Conservation (phyloP, 30 jellyfish, hydroid and myxozoan species). For the Cassiopea andromeda region DNA sequence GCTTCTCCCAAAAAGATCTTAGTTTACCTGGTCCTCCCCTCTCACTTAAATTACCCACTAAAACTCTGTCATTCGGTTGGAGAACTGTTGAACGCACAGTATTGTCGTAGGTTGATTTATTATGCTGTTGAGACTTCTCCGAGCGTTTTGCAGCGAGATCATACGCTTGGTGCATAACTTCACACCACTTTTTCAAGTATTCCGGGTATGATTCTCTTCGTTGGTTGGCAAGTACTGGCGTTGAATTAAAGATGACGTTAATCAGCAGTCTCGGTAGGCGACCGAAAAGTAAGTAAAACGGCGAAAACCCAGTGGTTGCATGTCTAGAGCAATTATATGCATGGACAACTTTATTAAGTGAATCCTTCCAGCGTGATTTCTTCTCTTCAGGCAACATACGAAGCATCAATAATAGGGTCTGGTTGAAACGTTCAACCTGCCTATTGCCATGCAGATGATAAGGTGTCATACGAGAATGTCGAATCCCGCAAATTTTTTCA, state of each 20-base stretch:
- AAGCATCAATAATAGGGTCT: slow-evolving; percentile 18
- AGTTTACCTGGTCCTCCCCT: slow-evolving; percentile 49
- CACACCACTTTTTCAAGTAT: slow-evolving; percentile 31
- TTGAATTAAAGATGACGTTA: slow-evolving; percentile 31
- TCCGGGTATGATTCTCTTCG: neutral
- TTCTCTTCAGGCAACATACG: slow-evolving; percentile 22
- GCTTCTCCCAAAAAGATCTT: slow-evolving; percentile 46
- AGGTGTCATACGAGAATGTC: slow-evolving; percentile 26
- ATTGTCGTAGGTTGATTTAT: neutral
- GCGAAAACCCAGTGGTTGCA: slow-evolving; percentile 53
- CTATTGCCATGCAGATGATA: slow-evolving; percentile 45
- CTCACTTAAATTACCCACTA: slow-evolving; percentile 2
- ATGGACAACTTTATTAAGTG: slow-evolving; percentile 24
- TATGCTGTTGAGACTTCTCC: neutral
- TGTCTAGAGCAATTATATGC: slow-evolving; percentile 55
- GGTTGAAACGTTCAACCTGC: slow-evolving; percentile 23
- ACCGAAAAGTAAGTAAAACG: slow-evolving; percentile 50
- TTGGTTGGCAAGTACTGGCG: neutral
- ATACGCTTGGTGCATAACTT: slow-evolving; percentile 50
- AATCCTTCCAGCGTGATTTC: slow-evolving; percentile 21
- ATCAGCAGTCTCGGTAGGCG: slow-evolving; percentile 41
- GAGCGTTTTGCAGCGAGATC: neutral
- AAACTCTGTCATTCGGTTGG: slow-evolving; percentile 29
- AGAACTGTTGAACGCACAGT: slow-evolving; percentile 14
- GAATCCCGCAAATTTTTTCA: neutral